These are phyloP conservation scores for Heliconius himera DNA, from an alignment of 1,140 invertebrate species.

Conservation along the genomic window DNA sequence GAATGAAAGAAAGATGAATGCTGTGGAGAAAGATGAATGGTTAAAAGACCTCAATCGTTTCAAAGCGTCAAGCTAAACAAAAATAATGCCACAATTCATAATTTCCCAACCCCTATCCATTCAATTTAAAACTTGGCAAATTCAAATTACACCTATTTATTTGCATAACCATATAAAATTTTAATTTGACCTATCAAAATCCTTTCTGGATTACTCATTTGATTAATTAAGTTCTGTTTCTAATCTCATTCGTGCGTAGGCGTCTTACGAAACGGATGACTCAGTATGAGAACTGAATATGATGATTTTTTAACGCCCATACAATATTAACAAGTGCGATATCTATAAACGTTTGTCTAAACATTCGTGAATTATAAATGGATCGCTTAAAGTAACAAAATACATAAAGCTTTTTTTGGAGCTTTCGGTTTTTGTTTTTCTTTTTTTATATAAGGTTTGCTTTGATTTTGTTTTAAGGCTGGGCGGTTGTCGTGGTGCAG, in stretches of 20 bases:
- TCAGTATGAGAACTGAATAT: slow-evolving; percentile 28
- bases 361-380: slow-evolving; percentile 25
- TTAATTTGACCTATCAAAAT: slow-evolving; percentile 24
- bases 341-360: slow-evolving; percentile 28
- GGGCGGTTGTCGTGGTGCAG: too few relatives aligned
- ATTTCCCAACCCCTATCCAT: too few relatives aligned
- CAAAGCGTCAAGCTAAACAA: too few relatives aligned
- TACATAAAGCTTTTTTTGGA: background rate
- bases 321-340: slow-evolving; percentile 33
- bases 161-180: slow-evolving; percentile 11
- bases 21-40: too few relatives aligned
- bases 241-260: slow-evolving; percentile 34
- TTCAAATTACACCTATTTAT: too few relatives aligned
- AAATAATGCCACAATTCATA: too few relatives aligned
- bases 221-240: slow-evolving; percentile 41
- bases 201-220: slow-evolving; percentile 32
- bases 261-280: slow-evolving; percentile 39
- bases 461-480: background rate
- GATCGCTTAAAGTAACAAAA: slow-evolving; percentile 1
- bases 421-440: background rate
- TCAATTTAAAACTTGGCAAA: too few relatives aligned
- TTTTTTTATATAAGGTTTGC: background rate
- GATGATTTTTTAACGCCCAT: slow-evolving; percentile 33
- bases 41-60: too few relatives aligned
- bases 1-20: too few relatives aligned